Evolutionary conservation across 2,113 vertebrate genomes (phyloP), one percentile per base, ranked within the genome.

Genomic region (Potamarius usumacintae): DNA sequence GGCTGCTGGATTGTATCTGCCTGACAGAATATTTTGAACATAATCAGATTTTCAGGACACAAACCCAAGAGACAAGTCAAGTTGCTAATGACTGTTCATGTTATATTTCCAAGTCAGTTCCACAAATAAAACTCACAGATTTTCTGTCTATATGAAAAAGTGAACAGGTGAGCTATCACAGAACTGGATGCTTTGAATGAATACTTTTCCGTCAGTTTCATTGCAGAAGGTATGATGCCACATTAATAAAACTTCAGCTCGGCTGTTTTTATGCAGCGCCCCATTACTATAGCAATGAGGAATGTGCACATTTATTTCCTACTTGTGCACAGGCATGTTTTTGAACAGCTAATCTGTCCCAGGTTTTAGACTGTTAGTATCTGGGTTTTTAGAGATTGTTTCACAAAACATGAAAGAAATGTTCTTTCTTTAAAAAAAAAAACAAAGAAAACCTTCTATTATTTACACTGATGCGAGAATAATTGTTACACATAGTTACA

Each of bases 251-350:
- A 50, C 78, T 18, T 86, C 7, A 81, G 77, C 65, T 15, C 65
- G 60, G 78, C 30, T 82, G 78, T 25, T 72, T 87, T 60, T 22
- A 82, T 67, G 30, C 67, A 69, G 22, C 42, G 34, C 53, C 78
- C 14, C 65, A 82, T 82, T 82, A 87, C 85, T 72, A 25, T 52
- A 72, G 79, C 78, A 60, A 58, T 87, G 78, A 82, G 52, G 79
- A 87, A 87, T 87, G 85, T 82, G 78, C 34, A 67, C 77, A 57
- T 80, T 65, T 86, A 86, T 80, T 86, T 85, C 42, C 76, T 79
- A 17, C 60, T 52, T 65, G 50, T 34, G 85, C 57, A 63, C 60
- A 67, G 85, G 58, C 85, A 86, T 79, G 85, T 69, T 86, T 69
- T 48, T 42, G 27, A 55, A 48, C 62, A 65, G 50, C 12, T 20